These are phyloP conservation scores for Patella pellucida DNA, from an alignment of 2,888 invertebrate species.

Conservation along the genomic window DNA sequence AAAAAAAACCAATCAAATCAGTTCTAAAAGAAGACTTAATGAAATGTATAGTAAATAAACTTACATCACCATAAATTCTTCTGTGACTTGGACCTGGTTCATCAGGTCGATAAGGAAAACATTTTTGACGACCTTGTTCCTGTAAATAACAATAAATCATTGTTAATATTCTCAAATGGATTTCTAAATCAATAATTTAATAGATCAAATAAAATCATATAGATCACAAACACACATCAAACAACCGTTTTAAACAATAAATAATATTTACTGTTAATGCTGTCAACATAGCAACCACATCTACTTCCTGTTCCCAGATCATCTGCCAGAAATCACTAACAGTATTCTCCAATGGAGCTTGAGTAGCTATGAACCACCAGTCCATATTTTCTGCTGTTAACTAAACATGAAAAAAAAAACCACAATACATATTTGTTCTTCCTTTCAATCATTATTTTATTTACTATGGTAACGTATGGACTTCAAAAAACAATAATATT, in stretches of 20 bases:
- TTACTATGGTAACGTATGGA: not conserved
- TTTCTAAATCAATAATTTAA: not conserved
- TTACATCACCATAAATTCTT: conserved; percentile 68
- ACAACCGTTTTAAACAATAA: not conserved
- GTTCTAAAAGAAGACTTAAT: not conserved
- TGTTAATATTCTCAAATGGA: not conserved
- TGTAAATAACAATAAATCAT: conserved; percentile 35
- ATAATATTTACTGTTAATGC: conserved; percentile 71
- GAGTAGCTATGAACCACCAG: conserved; percentile 88
- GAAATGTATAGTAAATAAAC: conserved; percentile 70
- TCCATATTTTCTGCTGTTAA: conserved; percentile 84
- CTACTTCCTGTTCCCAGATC: conserved; percentile 89
- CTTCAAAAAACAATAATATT: too few species aligned
- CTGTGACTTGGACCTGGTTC: conserved; percentile 67
- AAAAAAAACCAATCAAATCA: too few species aligned
- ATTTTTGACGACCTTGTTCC: conserved; percentile 71
- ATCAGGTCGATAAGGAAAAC: conserved; percentile 73
- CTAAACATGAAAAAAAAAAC: conserved; percentile 70
- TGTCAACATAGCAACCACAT: conserved; percentile 84
- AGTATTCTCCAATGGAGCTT: conserved; percentile 78
- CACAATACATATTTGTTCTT: not conserved
- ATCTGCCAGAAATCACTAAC: conserved; percentile 87
- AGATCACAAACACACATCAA: conserved; percentile 13
- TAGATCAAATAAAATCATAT: conserved; percentile 11
- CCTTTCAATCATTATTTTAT: not conserved